Evolutionary conservation across 2,888 invertebrate genomes (phyloP).

Genomic region (Sphaerophoria taeniata): DNA sequence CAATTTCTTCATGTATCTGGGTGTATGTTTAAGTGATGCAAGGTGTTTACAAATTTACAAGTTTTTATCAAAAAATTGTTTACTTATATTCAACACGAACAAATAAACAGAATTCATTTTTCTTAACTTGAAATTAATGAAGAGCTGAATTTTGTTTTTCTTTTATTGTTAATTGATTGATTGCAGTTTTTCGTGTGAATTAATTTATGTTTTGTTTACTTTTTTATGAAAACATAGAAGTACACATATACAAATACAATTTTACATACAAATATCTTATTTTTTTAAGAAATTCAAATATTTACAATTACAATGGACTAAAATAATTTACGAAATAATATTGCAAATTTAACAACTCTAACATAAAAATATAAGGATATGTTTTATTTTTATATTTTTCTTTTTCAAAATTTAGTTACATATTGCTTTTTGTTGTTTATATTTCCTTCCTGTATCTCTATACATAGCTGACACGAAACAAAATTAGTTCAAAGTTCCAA

Average conservation of each 20-base stretch:
- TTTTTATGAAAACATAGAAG: slow-evolving; percentile 62
- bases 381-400: slow-evolving; percentile 31
- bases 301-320: slow-evolving; percentile 66
- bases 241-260: slow-evolving; percentile 63
- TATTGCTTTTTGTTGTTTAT: slow-evolving; percentile 6
- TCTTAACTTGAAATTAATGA: slow-evolving; percentile 36
- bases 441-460: neutral
- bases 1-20: slow-evolving; percentile 57
- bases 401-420: slow-evolving; percentile 19
- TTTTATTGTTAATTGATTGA: slow-evolving; percentile 30
- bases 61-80: slow-evolving; percentile 17
- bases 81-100: neutral
- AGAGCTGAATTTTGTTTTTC: slow-evolving; percentile 43
- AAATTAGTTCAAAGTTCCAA: too few species aligned
- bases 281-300: slow-evolving; percentile 61
- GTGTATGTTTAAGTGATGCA: slow-evolving; percentile 23
- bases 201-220: slow-evolving; percentile 11
- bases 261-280: slow-evolving; percentile 49
- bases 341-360: slow-evolving; percentile 71
- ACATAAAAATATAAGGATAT: slow-evolving; percentile 45
- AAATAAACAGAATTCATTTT: neutral
- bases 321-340: slow-evolving; percentile 69
- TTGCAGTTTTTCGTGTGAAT: slow-evolving; percentile 50
- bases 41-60: slow-evolving; percentile 61
- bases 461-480: too few species aligned